phyloP scores from a whole-genome alignment of 1,140 invertebrate species.

The Drosophila subpulchrella region DNA sequence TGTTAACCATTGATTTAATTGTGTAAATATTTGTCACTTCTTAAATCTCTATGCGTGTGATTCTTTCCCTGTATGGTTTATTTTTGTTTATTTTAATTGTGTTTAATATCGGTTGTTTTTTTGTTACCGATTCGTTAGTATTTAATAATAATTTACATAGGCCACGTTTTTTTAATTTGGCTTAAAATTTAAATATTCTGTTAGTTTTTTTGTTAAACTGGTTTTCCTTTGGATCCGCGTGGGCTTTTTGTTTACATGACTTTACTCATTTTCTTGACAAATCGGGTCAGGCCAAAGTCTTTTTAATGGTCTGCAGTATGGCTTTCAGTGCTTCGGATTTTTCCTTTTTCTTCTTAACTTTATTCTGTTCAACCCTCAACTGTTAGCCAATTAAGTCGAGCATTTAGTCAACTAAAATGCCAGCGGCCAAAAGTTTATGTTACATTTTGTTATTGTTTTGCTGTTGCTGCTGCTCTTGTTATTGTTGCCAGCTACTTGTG shows the following conservation, averaged over 20 bases:
- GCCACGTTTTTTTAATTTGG: neutral
- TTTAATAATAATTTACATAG: neutral
- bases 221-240: neutral
- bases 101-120: neutral
- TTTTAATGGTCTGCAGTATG: slow-evolving; percentile 22
- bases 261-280: slow-evolving; percentile 12
- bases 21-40: slow-evolving; percentile 1
- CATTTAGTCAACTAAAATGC: slow-evolving; percentile 73
- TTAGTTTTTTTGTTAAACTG: neutral
- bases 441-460: slow-evolving; percentile 47
- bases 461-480: slow-evolving; percentile 40
- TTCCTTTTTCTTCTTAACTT: neutral
- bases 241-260: neutral
- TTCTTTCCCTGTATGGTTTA: neutral
- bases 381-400: slow-evolving; percentile 70
- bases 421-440: slow-evolving; percentile 55
- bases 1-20: neutral
- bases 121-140: neutral
- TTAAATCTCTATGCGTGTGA: neutral
- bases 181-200: too few species aligned
- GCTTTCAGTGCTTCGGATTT: slow-evolving; percentile 26
- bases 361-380: slow-evolving; percentile 10
- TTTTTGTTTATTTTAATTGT: slow-evolving; percentile 5
- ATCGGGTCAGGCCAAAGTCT: slow-evolving; percentile 17
- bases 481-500: slow-evolving; percentile 56